Conservation (phyloP, 2,113 vertebrate genomes). For the Lates calcarifer region DNA sequence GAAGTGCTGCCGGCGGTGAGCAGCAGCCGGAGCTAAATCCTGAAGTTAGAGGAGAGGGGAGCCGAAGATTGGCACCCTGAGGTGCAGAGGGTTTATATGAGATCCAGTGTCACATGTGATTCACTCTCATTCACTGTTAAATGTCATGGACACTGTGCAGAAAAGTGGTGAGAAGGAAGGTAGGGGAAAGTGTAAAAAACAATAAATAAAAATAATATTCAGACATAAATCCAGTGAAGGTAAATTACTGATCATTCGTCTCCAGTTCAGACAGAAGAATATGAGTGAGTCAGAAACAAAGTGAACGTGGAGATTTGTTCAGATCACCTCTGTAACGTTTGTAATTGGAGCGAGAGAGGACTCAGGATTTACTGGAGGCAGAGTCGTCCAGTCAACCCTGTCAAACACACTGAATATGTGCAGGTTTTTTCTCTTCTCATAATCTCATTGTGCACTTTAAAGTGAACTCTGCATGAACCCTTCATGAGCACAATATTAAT, state of each 20-base stretch:
- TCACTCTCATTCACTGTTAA: background rate
- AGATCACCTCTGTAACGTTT: background rate
- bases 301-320: background rate
- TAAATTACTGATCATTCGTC: background rate
- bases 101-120: background rate
- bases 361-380: slow-evolving; percentile 42
- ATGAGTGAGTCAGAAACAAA: too few species aligned
- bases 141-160: background rate
- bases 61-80: slow-evolving; percentile 2
- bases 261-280: background rate
- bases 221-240: background rate
- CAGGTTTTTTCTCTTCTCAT: background rate
- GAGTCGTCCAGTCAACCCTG: slow-evolving; percentile 28
- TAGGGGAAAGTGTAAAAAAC: background rate
- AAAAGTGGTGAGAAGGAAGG: background rate
- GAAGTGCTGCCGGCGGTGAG: slow-evolving; percentile 30
- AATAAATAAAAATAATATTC: background rate
- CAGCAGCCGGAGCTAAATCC: background rate
- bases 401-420: background rate
- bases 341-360: slow-evolving; percentile 64
- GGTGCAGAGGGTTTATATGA: background rate
- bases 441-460: slow-evolving; percentile 27
- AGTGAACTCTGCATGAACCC: slow-evolving; percentile 68
- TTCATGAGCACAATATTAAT: slow-evolving; percentile 21
- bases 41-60: background rate